Evolutionary conservation across 2,797 vertebrate species (phyloP).

Genomic region (Pipistrellus kuhlii): DNA sequence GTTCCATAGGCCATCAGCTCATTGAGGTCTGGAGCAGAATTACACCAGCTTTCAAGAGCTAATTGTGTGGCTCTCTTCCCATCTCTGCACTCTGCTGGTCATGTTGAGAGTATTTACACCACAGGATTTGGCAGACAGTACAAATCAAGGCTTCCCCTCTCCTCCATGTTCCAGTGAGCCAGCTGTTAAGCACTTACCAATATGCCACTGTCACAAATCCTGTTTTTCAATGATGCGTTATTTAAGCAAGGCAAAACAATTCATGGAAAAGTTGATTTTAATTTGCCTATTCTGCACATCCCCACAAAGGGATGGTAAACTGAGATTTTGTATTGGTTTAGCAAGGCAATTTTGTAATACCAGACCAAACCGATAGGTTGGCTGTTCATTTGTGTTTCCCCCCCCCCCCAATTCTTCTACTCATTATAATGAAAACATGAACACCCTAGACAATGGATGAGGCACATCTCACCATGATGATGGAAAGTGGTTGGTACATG

Average conservation of each 20-base stretch:
- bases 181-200: not conserved
- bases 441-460: not conserved
- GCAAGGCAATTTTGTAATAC: constrained; percentile 66
- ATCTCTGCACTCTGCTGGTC: too few species aligned
- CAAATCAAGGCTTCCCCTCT: not conserved
- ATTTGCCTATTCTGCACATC: not conserved
- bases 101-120: not conserved
- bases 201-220: not conserved
- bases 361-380: constrained; percentile 49
- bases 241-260: not conserved
- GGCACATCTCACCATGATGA: constrained; percentile 45
- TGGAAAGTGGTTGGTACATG: constrained; percentile 65
- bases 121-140: not conserved
- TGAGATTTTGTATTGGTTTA: constrained; percentile 69
- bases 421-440: constrained; percentile 75
- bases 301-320: constrained; percentile 19
- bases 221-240: not conserved
- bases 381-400: constrained; percentile 73
- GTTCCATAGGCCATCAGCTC: not conserved
- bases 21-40: rapidly evolving
- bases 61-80: not conserved
- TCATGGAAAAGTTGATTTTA: not conserved
- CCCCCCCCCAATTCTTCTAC: constrained; percentile 73
- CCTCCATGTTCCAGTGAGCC: not conserved
- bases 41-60: not conserved